These are phyloP conservation scores for Eulemur albifrons DNA, from an alignment of 2,797 vertebrate genomes.

Conservation along the genomic window DNA sequence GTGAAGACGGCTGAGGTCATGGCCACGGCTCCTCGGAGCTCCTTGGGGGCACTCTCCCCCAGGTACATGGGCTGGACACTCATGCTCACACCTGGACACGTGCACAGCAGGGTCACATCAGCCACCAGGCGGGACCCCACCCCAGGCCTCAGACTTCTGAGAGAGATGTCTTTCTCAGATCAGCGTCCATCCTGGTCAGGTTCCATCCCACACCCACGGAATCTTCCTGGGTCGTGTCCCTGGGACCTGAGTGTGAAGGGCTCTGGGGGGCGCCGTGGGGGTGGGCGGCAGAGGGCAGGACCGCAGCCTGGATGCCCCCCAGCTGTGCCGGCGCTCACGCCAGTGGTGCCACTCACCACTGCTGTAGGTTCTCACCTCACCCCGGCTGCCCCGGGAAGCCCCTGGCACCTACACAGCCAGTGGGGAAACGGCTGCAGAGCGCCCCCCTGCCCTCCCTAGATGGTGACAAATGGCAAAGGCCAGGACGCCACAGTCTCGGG, in stretches of 20 bases:
- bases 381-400: background rate
- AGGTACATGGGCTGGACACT: slow-evolving; percentile 96
- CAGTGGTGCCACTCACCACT: background rate
- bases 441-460: background rate
- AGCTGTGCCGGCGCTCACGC: background rate
- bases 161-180: background rate
- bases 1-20: slow-evolving; percentile 92
- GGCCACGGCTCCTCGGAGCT: slow-evolving; percentile 90
- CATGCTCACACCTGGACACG: slow-evolving; percentile 91
- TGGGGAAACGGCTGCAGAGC: background rate
- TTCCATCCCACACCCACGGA: background rate
- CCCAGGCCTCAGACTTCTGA: background rate
- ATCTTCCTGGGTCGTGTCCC: background rate
- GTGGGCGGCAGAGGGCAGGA: background rate
- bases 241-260: no score
- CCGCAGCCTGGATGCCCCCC: no score
- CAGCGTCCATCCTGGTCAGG: background rate
- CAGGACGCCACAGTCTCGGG: background rate
- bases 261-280: background rate
- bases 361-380: background rate
- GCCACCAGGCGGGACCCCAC: background rate
- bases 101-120: background rate
- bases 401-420: background rate
- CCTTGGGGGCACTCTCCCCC: slow-evolving; percentile 93
- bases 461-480: background rate